Percentiles rank a stretch among this genome's conserved stretches.
Conservation (phyloP, 2,888 invertebrate species). For the Chymomyza procnemis region DNA sequence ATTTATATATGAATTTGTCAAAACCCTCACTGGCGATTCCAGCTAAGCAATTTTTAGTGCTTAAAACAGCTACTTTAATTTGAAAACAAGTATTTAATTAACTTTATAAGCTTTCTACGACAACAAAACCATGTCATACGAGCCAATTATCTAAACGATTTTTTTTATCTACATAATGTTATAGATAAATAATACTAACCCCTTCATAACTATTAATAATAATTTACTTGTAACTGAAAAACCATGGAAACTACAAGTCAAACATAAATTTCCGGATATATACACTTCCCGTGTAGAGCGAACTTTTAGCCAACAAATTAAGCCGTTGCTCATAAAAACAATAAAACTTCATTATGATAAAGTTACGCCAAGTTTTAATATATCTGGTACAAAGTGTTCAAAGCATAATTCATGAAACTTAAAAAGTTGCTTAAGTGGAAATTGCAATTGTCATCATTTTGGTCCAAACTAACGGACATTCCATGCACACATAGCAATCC, state of each 20-base stretch:
- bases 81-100: too few relatives aligned
- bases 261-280: not conserved
- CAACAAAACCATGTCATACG: too few relatives aligned
- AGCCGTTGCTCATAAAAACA: not conserved
- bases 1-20: too few relatives aligned
- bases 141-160: too few relatives aligned
- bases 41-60: too few relatives aligned
- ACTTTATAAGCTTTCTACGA: too few relatives aligned
- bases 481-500: not conserved
- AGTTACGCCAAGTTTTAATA: not conserved
- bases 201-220: too few relatives aligned
- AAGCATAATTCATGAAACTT: not conserved
- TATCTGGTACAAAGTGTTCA: not conserved
- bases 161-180: not conserved
- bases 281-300: not conserved
- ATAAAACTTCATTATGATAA: not conserved
- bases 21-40: too few relatives aligned
- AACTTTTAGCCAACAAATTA: too few relatives aligned
- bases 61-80: too few relatives aligned
- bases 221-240: not conserved
- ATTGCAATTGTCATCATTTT: not conserved
- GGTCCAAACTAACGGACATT: not conserved
- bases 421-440: not conserved
- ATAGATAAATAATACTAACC: too few relatives aligned
- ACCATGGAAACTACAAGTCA: not conserved